These are phyloP conservation scores for Synergus umbraculus DNA, from an alignment of 2,888 invertebrate species.

Conservation along the genomic window DNA sequence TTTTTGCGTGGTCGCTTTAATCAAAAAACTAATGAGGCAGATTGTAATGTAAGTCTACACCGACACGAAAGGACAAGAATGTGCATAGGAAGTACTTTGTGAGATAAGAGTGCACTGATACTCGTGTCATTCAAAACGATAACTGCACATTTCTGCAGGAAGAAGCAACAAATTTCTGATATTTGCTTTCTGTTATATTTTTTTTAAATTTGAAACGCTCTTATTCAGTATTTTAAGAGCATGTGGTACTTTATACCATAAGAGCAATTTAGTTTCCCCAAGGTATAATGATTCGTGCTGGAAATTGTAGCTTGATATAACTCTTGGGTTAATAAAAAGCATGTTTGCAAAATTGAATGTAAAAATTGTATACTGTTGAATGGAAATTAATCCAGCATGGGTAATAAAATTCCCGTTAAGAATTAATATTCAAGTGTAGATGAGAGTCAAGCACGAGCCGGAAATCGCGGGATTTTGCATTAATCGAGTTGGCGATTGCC, in stretches of 20 bases:
- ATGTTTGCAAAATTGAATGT: slow-evolving; percentile 10
- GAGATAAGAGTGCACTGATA: neutral
- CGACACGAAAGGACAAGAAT: neutral
- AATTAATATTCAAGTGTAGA: slow-evolving; percentile 29
- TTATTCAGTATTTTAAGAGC: no score
- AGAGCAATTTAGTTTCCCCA: no score
- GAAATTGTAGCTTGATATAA: neutral
- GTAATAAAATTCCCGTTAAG: slow-evolving; percentile 38
- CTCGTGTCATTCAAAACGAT: neutral
- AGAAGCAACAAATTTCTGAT: neutral
- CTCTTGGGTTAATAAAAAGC: neutral
- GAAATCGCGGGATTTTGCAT: slow-evolving; percentile 35
- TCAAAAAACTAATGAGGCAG: neutral
- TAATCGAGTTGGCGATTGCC: slow-evolving; percentile 52
- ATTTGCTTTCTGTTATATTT: neutral
- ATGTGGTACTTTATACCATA: no score
- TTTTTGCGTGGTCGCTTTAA: neutral
- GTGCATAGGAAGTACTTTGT: neutral
- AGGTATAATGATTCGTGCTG: no score
- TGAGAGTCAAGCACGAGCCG: slow-evolving; percentile 44
- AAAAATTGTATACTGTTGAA: slow-evolving; percentile 10
- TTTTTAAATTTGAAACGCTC: neutral
- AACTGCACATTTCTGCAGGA: neutral
- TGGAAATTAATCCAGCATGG: slow-evolving; percentile 24
- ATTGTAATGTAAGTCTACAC: neutral